Percentiles rank a stretch among this genome's conserved stretches.
Conservation (phyloP, 2,797 vertebrate genomes). For the Arnoldichthys spilopterus region DNA sequence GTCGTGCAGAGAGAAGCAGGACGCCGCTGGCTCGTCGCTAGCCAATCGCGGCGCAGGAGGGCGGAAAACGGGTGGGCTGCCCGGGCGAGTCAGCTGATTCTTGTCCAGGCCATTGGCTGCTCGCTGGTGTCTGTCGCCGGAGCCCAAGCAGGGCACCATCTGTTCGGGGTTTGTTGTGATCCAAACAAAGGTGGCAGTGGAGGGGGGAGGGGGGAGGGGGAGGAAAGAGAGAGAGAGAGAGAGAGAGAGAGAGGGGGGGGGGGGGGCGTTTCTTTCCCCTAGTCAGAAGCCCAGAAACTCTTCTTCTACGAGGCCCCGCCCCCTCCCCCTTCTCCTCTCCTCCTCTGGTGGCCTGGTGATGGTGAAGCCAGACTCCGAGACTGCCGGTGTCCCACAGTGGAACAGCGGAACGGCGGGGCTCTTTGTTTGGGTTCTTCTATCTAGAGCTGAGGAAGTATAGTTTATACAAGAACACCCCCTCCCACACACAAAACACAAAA, state of each 20-base stretch:
- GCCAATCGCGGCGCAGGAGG: not conserved
- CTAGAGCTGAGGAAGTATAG: no score
- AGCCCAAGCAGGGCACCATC: constrained; percentile 77
- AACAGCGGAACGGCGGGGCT: constrained; percentile 44
- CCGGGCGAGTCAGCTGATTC: constrained; percentile 80
- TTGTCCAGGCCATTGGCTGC: constrained; percentile 75
- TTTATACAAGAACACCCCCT: no score
- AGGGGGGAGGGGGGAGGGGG: constrained; percentile 56
- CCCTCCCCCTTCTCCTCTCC: constrained; percentile 20
- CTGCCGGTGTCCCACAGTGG: constrained; percentile 41
- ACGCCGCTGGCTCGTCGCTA: not conserved
- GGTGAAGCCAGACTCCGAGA: constrained; percentile 29
- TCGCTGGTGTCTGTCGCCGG: constrained; percentile 73
- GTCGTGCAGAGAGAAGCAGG: not conserved
- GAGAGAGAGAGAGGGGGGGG: constrained; percentile 45
- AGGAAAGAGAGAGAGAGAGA: constrained; percentile 51
- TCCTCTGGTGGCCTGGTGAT: constrained; percentile 47
- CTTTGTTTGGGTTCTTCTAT: constrained; percentile 55
- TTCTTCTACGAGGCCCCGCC: no score
- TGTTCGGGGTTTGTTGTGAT: constrained; percentile 74
- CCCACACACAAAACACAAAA: no score
- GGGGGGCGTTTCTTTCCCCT: constrained; percentile 52
- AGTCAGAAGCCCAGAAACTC: constrained; percentile 32
- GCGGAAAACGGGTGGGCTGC: constrained; percentile 30
- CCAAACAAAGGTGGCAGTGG: constrained; percentile 79